Evolutionary conservation across 2,888 invertebrate genomes (phyloP), one percentile per base, ranked within the genome.

Genomic region (Drosophila mulleri): DNA sequence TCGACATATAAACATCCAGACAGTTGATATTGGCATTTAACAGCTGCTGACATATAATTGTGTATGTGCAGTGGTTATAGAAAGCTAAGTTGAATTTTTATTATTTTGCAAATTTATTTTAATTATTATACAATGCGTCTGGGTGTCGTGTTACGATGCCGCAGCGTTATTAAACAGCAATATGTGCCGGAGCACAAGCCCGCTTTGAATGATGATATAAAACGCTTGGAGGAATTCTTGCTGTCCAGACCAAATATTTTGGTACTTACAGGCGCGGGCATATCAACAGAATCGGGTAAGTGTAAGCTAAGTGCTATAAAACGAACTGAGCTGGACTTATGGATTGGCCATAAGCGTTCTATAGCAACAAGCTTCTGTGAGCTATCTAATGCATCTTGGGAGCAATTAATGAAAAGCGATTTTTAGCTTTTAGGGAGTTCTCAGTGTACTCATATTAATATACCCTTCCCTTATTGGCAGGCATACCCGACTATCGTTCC

Each of bases 401-500:
- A 5, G 12, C 4, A 12, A 14, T 37, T 37, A 12, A 12, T 4
- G 32, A 29, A 29, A 29, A 8, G 29, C 26, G 9, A 32, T 32
- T 32, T 7, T 0, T 2, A 32, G 32, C 3, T 32, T 29, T 9
- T 8, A 32, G 32, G 11, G 32, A 32, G 11, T 32, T 32, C 32
- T 37, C n/a, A 9, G 8, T 23, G 16, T 53, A 18, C 0, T 18
- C 14, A 14, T 35, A 18, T 5, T 12, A 50, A 50, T 23, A 18
- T n/a, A 39, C 32, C 4, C 9, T 23, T 12, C 11, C 8, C 1
- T n/a, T 0, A 6, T 48, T 75, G 45, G 41, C 72, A 96, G 98
- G 98, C 66, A 98, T 98, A 89, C 98, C 98, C 8, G 98, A 98
- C 93, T 98, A 98, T 91, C 95, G 98, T 81, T 98, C 98, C 0